Base-by-base conservation (phyloP, 1,140 invertebrate species). In the Euwallacea fornicatus region DNA sequence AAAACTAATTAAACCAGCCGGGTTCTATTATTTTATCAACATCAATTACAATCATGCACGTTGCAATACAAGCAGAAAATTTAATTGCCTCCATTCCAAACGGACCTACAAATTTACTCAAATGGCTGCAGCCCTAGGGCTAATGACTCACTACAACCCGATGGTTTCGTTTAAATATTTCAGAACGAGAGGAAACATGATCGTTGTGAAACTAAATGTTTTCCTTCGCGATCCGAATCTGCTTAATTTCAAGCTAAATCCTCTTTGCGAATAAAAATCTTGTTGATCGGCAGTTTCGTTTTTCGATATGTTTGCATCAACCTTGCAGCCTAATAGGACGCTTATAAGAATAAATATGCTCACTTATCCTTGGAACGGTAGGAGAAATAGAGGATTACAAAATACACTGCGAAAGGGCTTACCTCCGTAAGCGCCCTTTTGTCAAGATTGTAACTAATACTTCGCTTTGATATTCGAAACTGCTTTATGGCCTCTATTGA, bases 51-150 rank as follows among this genome's bases (percentile, higher is more conserved):
- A n/a, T 47, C 44, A 33, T 63, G 61, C 21, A 8, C 44, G 61
- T 44, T 47, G 43, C 41, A 60, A 41, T 60, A 21, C 43, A 44
- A 63, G 61, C 61, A 63, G 61, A 63, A 63, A 63, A 63, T 44
- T 63, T 63, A 63, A 63, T 63, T 63, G 13, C 61, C 11, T 13
- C 10, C 16, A 47, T 63, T 63, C 41, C 61, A 47, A 44, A 63
- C 42, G 42, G 41, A 63, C 42, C 15, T 63, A 60, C 58, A 60
- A 60, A 60, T 60, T 60, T 13, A 60, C 44, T 15, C 10, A 63
- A 63, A 63, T 63, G 44, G 21, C 41, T 63, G 10, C 7, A 10
- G 61, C 61, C 21, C 43, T 15, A 63, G 46, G n/a, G 42, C 42
- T 60, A 60, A 60, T 60, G 58, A 42, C 44, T 46, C 61, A 46